phyloP scores from a whole-genome alignment of 2,113 vertebrate species.

The Leptocoma aspasia region DNA sequence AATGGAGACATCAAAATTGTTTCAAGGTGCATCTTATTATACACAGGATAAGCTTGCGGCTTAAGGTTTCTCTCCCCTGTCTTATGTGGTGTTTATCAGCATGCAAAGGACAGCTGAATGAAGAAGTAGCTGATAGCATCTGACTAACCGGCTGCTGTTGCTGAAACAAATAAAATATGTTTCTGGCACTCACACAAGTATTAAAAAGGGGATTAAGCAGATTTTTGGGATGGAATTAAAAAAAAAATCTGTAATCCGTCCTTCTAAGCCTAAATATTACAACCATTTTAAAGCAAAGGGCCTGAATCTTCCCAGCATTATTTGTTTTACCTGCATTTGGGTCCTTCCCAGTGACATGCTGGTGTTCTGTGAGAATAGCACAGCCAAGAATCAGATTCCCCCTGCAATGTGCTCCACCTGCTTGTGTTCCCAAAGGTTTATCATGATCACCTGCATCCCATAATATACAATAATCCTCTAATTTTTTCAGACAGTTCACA shows the following conservation, averaged over 20 bases:
- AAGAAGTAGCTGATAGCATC: conserved; percentile 61
- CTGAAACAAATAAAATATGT: background rate
- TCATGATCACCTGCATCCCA: background rate
- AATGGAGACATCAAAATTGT: conserved; percentile 66
- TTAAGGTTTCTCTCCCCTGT: conserved; percentile 22
- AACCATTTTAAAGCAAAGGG: background rate
- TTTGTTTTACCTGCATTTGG: background rate
- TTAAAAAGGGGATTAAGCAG: conserved; percentile 42
- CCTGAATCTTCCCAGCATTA: background rate
- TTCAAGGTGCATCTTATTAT: conserved; percentile 58
- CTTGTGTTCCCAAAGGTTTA: background rate
- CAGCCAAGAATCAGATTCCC: background rate
- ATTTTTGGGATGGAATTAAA: conserved; percentile 14
- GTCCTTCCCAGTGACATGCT: background rate
- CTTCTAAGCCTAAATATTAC: background rate
- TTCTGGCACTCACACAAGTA: conserved; percentile 30
- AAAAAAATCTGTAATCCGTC: background rate
- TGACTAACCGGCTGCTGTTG: conserved; percentile 15
- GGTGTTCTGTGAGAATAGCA: background rate
- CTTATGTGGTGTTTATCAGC: conserved; percentile 40
- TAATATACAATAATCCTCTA: background rate
- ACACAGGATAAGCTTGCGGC: background rate
- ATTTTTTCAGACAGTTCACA: background rate
- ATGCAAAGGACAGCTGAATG: conserved; percentile 27
- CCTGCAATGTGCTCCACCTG: background rate